Evolutionary conservation across 2,888 invertebrate genomes (phyloP).

Genomic region (Gnatocerus cornutus): DNA sequence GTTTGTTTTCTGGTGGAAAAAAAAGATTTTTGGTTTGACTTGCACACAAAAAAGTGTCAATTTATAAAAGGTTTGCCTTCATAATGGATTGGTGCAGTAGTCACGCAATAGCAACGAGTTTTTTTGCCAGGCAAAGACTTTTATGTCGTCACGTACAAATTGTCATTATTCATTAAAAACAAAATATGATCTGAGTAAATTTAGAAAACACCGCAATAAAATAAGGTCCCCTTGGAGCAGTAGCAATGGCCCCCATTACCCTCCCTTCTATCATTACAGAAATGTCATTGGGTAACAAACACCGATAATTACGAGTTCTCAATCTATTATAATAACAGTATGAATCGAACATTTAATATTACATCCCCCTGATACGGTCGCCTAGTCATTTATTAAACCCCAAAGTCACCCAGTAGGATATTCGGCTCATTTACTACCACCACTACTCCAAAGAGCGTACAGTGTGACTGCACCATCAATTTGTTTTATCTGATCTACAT

Average conservation of each 20-base stretch:
- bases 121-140: no score
- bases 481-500: slow-evolving; percentile 61
- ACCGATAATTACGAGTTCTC: slow-evolving; percentile 59
- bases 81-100: no score
- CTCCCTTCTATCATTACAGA: slow-evolving; percentile 45
- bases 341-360: slow-evolving; percentile 59
- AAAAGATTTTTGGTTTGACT: no score
- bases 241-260: slow-evolving; percentile 54
- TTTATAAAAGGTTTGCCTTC: no score
- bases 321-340: slow-evolving; percentile 58
- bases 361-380: slow-evolving; percentile 30
- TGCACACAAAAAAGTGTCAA: no score
- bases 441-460: slow-evolving; percentile 11
- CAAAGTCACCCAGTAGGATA: slow-evolving; percentile 31
- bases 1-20: no score
- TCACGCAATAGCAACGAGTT: no score
- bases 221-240: slow-evolving; percentile 40
- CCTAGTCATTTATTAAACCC: slow-evolving; percentile 44
- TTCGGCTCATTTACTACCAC: slow-evolving; percentile 26
- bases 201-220: no score
- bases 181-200: no score
- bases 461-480: slow-evolving; percentile 56
- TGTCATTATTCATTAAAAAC: no score
- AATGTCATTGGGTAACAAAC: slow-evolving; percentile 57
- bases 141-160: no score